phyloP scores from a whole-genome alignment of 2,113 vertebrate species.

The Sander lucioperca region DNA sequence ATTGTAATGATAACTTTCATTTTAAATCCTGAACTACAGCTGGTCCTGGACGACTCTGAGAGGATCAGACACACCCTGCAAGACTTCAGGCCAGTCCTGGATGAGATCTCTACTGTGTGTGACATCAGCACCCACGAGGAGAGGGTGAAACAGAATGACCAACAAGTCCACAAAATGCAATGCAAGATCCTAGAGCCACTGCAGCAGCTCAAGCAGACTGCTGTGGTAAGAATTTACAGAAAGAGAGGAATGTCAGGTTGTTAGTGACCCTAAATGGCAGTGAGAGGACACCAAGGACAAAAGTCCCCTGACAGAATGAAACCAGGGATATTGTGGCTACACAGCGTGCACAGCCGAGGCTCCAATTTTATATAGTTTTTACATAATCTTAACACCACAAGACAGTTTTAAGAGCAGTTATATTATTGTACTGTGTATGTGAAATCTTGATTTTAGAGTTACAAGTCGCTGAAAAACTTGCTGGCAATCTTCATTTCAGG shows the following conservation, averaged over 20 bases:
- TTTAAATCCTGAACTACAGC: slow-evolving; percentile 73
- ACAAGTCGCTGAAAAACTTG: not conserved
- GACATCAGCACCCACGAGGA: slow-evolving; percentile 82
- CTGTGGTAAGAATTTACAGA: slow-evolving; percentile 82
- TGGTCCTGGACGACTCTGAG: slow-evolving; percentile 92
- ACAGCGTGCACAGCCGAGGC: not conserved
- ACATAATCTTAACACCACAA: not conserved
- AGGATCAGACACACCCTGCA: slow-evolving; percentile 87
- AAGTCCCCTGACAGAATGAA: not conserved
- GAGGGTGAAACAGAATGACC: slow-evolving; percentile 78
- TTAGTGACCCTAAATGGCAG: not conserved
- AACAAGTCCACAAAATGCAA: slow-evolving; percentile 84
- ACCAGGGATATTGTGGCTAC: not conserved
- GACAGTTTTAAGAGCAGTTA: not conserved
- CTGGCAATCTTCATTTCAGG: slow-evolving; percentile 75
- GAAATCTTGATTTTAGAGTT: not conserved
- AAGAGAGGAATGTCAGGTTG: not conserved
- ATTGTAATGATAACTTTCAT: not conserved
- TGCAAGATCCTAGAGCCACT: slow-evolving; percentile 83
- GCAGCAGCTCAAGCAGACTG: slow-evolving; percentile 85
- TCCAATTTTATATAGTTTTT: not conserved
- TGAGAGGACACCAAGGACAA: not conserved
- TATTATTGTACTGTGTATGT: not conserved
- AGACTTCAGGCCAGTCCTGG: slow-evolving; percentile 81
- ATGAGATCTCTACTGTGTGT: slow-evolving; percentile 87